phyloP scores from a whole-genome alignment of 1,140 invertebrate species.

The Caenorhabditis elegans region WBcel235 BX284604.4:4424501-4425000 shows the following conservation, averaged over 20 bases:
- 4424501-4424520: too few species aligned
- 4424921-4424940: too few species aligned
- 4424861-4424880: neutral
- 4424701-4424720: neutral
- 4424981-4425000: too few species aligned
- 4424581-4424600: neutral
- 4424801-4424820: too few species aligned
- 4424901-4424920: neutral
- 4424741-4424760: neutral
- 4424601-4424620: too few species aligned
- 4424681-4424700: neutral
- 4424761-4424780: neutral
- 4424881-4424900: neutral
- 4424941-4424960: too few species aligned
- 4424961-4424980: too few species aligned
- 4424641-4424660: neutral
- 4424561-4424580: neutral
- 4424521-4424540: too few species aligned
- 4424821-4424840: neutral
- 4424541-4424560: too few species aligned
- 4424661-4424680: neutral
- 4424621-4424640: neutral
- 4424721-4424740: neutral
- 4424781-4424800: neutral
- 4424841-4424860: neutral